These are phyloP conservation scores for Perizoma affinitatum DNA, from an alignment of 2,888 invertebrate genomes.

Conservation along the genomic window DNA sequence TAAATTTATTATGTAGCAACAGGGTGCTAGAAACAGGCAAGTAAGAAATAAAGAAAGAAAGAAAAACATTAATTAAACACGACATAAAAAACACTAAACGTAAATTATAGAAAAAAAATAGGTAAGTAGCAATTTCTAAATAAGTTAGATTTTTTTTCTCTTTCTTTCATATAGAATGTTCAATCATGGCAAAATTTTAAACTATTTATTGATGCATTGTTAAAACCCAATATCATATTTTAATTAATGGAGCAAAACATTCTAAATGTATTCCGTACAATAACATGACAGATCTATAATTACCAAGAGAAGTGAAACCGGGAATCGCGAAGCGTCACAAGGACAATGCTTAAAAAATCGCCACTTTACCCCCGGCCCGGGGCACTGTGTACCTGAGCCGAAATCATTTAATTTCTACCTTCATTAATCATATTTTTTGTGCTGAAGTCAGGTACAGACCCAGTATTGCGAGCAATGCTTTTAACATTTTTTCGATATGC, in stretches of 20 bases:
- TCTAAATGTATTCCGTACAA: constrained; percentile 23
- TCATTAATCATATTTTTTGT: constrained; percentile 82
- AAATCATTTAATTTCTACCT: constrained; percentile 75
- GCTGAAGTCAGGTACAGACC: constrained; percentile 61
- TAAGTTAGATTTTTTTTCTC: too few relatives aligned
- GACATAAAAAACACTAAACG: too few relatives aligned
- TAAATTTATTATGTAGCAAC: too few relatives aligned
- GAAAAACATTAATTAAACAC: too few relatives aligned
- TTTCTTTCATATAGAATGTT: too few relatives aligned
- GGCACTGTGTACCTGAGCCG: constrained; percentile 60
- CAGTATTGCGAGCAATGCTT: constrained; percentile 66
- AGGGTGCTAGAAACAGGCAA: too few relatives aligned
- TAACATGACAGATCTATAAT: constrained; percentile 28
- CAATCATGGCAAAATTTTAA: too few relatives aligned
- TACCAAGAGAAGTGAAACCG: constrained; percentile 19
- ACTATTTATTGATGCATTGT: too few relatives aligned
- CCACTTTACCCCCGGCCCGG: constrained; percentile 44
- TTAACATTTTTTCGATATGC: constrained; percentile 54
- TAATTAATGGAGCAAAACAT: constrained; percentile 12
- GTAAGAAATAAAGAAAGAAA: too few relatives aligned
- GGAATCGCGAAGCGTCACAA: constrained; percentile 18
- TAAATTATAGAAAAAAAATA: too few relatives aligned
- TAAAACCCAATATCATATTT: too few relatives aligned
- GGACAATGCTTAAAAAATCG: constrained; percentile 62
- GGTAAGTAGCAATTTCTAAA: too few relatives aligned